A percentile compares a stretch with the other conserved stretches of the same genome.
phyloP scores from a whole-genome alignment of 2,888 invertebrate genomes.

The Uropetala carovei region DNA sequence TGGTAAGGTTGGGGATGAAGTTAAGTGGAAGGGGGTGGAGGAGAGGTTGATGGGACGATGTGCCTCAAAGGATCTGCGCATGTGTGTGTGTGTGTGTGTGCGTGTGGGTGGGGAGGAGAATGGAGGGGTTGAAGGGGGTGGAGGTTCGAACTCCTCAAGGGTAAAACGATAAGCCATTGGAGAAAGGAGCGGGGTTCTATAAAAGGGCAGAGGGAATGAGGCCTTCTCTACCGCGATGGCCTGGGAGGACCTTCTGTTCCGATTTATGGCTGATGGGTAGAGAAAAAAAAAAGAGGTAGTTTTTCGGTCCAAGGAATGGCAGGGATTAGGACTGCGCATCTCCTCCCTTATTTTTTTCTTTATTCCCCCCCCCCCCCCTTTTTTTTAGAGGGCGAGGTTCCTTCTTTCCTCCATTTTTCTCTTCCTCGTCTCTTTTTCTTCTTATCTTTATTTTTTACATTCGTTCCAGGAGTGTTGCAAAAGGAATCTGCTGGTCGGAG shows the following conservation, averaged over 20 bases:
- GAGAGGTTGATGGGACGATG: neutral
- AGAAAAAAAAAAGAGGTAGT: constrained; percentile 6
- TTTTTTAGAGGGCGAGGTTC: neutral
- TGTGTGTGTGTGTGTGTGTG: neutral
- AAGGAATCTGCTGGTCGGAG: neutral
- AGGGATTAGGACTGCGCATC: neutral
- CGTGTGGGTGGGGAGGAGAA: neutral
- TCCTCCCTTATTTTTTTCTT: neutral
- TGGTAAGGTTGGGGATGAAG: no score
- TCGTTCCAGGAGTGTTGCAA: neutral
- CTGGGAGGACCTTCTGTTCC: constrained; percentile 19
- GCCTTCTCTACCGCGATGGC: neutral
- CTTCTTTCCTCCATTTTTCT: neutral
- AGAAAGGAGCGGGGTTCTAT: constrained; percentile 14
- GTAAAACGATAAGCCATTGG: constrained; percentile 17
- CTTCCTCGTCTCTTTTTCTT: neutral
- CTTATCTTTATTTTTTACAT: neutral
- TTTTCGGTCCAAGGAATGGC: neutral
- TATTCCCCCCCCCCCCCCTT: no score
- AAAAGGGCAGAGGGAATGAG: constrained; percentile 24
- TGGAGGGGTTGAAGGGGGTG: neutral
- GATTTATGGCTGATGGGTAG: constrained; percentile 28
- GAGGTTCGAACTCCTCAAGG: constrained; percentile 7
- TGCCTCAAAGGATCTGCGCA: neutral
- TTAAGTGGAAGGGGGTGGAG: no score